Evolutionary conservation across 92 coral and sea anemone genomes (phyloP), one percentile per base, ranked within the genome.

Genomic region (Plumapathes pennacea): DNA sequence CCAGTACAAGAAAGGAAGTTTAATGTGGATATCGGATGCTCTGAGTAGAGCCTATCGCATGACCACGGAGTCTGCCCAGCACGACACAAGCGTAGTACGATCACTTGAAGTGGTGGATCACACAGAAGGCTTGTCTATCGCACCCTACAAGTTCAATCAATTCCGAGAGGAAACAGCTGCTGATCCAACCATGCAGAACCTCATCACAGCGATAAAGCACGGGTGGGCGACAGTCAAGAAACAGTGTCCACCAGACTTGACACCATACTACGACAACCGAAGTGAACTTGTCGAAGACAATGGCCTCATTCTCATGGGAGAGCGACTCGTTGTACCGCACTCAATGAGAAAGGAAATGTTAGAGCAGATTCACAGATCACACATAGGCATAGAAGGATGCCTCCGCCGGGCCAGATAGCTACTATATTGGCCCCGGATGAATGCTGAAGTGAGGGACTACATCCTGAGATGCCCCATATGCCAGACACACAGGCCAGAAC

Each of bases 361-460:
- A n/a, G n/a, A n/a, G n/a, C 57, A 57, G 26, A 32, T 69, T 32
- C 60, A 46, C 28, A 58, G 57, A 22, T 57, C 58, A 15, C 69
- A 70, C 13, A 57, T 37, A 6, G 71, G 71, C 3, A 61, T 48
- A 12, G 43, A 72, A 30, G 74, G 81, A 4, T 73, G 81, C 45
- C 54, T 73, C 2, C 49, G 50, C 9, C 62, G 60, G 14, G 74
- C 82, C 13, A 54, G 82, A 28, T 74, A 74, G 38, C 59, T 74
- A 7, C 53, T 73, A 15, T 73, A 73, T 40, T 63, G 73, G 81
- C 73, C 73, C 10, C 34, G 59, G 10, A 63, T 73, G 64, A 73
- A 62, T 50, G 47, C 56, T 5, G 83, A 76, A 31, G 76, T 67
- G 17, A 67, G 50, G 50, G 76, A 67, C 21, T 76, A 33, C 25